Conservation (phyloP, 2,888 invertebrate genomes). For the Girardia tigrina region DNA sequence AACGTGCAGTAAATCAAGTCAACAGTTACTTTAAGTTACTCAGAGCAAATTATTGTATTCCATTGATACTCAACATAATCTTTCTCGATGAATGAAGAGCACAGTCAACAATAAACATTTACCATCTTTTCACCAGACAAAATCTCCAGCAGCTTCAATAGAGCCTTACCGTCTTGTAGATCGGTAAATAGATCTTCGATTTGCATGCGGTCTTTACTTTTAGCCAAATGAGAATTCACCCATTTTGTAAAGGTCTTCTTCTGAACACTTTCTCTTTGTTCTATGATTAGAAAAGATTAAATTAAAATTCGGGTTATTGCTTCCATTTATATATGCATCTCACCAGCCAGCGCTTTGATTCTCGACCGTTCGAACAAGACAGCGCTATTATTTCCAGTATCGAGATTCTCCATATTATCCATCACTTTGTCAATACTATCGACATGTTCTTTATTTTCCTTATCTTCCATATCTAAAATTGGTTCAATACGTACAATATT, state of each 20-base stretch:
- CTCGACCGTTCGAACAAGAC: constrained; percentile 95
- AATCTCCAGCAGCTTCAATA: constrained; percentile 90
- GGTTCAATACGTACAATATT: not conserved
- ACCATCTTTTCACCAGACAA: constrained; percentile 84
- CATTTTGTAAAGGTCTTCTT: constrained; percentile 99
- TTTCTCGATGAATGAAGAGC: too few species aligned
- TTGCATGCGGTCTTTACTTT: constrained; percentile 78
- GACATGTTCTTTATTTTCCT: too few species aligned
- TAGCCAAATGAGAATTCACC: constrained; percentile 84
- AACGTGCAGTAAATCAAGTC: too few species aligned
- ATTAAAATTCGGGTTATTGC: too few species aligned
- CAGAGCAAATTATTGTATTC: too few species aligned
- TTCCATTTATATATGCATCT: too few species aligned
- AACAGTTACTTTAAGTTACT: too few species aligned
- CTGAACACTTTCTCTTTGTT: constrained; percentile 97
- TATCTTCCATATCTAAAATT: not conserved
- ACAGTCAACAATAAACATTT: too few species aligned
- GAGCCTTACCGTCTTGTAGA: constrained; percentile 91
- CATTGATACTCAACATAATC: too few species aligned
- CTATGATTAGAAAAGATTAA: too few species aligned
- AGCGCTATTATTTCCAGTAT: constrained; percentile 95
- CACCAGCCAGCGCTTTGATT: constrained; percentile 78
- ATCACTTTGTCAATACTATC: too few species aligned
- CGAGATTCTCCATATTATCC: constrained; percentile 47
- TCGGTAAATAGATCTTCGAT: constrained; percentile 93